Evolutionary conservation across 2,888 invertebrate genomes (phyloP).

Genomic region (Tanypteryx hageni): DNA sequence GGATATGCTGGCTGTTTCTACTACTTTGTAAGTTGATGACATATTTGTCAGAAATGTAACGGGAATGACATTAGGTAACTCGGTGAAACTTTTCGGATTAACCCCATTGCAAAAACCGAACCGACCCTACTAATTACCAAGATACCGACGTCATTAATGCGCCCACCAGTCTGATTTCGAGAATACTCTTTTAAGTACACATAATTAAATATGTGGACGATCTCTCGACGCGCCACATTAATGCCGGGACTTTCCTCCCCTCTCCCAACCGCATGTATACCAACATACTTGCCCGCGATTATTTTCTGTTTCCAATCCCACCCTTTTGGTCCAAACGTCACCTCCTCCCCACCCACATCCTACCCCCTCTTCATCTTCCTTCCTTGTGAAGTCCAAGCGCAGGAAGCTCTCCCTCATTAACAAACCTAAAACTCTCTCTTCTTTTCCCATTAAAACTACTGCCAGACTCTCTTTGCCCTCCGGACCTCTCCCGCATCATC

Average conservation of each 20-base stretch:
- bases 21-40: too few species aligned
- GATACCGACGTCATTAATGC: background rate
- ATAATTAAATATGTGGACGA: slow-evolving; percentile 17
- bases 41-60: too few species aligned
- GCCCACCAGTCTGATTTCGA: background rate
- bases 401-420: slow-evolving; percentile 23
- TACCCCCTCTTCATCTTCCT: background rate
- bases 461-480: background rate
- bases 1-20: too few species aligned
- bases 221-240: slow-evolving; percentile 3
- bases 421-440: slow-evolving; percentile 32
- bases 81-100: too few species aligned
- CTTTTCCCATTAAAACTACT: slow-evolving; percentile 14
- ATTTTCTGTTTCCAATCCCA: background rate
- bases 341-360: background rate
- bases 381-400: slow-evolving; percentile 25
- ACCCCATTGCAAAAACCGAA: background rate
- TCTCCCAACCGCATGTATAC: background rate
- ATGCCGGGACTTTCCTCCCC: background rate
- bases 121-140: background rate
- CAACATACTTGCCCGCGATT: background rate
- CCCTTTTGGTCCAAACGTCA: background rate
- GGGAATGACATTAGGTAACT: too few species aligned
- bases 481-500: background rate
- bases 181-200: background rate